Evolutionary conservation across 2,888 invertebrate genomes (phyloP).

Genomic region (Stenoptilia bipunctidactyla): DNA sequence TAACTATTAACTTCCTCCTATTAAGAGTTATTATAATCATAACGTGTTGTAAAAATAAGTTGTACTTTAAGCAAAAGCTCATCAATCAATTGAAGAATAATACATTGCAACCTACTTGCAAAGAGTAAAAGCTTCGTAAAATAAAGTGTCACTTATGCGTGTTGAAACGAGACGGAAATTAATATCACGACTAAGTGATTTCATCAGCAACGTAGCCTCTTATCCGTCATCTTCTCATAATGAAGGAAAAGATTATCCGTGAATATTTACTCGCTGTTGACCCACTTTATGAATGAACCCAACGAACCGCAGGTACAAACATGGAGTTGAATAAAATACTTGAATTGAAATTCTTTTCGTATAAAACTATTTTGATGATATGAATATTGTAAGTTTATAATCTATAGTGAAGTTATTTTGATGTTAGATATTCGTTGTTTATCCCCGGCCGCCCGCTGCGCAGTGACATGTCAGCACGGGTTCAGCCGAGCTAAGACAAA

Average conservation of each 20-base stretch:
- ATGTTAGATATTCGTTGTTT: neutral
- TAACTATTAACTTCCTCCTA: too few species aligned
- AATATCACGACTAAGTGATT: constrained; percentile 20
- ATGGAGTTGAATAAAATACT: too few species aligned
- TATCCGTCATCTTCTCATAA: constrained; percentile 3
- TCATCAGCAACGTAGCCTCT: constrained; percentile 12
- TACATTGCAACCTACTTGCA: constrained; percentile 39
- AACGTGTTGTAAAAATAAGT: too few species aligned
- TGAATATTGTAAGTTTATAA: too few species aligned
- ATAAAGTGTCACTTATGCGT: constrained; percentile 45
- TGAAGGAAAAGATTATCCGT: neutral
- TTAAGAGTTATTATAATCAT: too few species aligned
- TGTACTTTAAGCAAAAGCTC: constrained; percentile 27
- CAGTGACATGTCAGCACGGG: constrained; percentile 48
- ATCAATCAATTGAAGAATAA: constrained; percentile 41
- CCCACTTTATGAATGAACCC: neutral
- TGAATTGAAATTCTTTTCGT: too few species aligned
- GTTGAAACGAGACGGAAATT: constrained; percentile 31
- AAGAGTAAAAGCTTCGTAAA: constrained; percentile 25
- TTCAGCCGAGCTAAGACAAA: constrained; percentile 65
- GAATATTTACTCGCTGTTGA: neutral
- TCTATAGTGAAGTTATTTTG: neutral
- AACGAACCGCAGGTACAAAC: neutral
- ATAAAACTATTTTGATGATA: too few species aligned
- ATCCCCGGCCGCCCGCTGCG: constrained; percentile 37